phyloP scores from a whole-genome alignment of 2,113 vertebrate species.

The Motacilla alba region DNA sequence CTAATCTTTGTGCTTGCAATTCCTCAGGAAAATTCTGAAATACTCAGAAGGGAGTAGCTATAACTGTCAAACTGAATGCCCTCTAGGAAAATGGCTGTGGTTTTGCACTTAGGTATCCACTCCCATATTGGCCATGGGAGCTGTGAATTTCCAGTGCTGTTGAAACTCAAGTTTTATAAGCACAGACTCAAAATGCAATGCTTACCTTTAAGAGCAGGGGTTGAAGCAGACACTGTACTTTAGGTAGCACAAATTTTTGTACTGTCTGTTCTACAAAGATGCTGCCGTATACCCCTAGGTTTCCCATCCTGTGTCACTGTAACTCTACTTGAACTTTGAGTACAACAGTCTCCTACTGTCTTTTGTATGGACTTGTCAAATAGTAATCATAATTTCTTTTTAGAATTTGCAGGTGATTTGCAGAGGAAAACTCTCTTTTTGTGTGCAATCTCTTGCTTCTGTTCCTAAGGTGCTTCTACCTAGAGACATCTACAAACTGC shows the following conservation, averaged over 20 bases:
- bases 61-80: neutral
- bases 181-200: neutral
- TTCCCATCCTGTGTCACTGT: neutral
- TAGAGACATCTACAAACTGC: neutral
- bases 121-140: neutral
- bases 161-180: neutral
- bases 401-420: neutral
- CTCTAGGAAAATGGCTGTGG: neutral
- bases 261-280: neutral
- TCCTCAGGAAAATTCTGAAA: neutral
- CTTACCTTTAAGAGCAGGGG: fast-evolving
- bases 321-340: neutral
- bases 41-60: neutral
- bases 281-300: neutral
- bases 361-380: neutral
- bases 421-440: neutral
- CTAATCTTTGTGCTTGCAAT: neutral
- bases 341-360: neutral
- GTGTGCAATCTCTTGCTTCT: neutral
- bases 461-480: neutral
- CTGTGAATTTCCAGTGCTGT: neutral
- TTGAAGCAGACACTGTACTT: neutral
- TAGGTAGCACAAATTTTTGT: neutral
- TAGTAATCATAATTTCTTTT: neutral
- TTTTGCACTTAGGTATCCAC: neutral